Conservation (phyloP, 2,797 vertebrate genomes). For the Pseudochirops corinnae region DNA sequence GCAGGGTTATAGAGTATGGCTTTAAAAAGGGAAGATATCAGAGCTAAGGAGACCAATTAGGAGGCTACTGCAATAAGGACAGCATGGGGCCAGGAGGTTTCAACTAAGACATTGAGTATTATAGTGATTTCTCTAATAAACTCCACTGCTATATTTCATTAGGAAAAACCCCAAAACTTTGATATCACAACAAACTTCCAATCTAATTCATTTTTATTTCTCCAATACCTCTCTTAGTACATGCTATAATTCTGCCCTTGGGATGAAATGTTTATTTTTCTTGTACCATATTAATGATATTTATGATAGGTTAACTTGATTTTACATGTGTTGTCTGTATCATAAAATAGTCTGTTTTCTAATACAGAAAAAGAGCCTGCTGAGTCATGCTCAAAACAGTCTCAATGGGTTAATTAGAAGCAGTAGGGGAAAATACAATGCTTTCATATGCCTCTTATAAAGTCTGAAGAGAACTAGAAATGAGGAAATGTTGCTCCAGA, state of each 20-base stretch:
- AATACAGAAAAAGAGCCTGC: constrained; percentile 38
- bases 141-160: neutral
- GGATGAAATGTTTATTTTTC: neutral
- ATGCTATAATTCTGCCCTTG: neutral
- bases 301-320: constrained; percentile 11
- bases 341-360: constrained; percentile 8
- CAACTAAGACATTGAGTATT: neutral
- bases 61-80: neutral
- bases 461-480: constrained; percentile 11
- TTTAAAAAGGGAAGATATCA: neutral
- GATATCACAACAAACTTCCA: neutral
- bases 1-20: neutral
- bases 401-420: constrained; percentile 30
- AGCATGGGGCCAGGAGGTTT: neutral
- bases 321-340: neutral
- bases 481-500: constrained; percentile 13
- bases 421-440: constrained; percentile 10
- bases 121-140: neutral
- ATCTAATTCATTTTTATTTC: neutral
- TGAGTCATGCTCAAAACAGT: constrained; percentile 42
- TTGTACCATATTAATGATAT: neutral
- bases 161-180: neutral
- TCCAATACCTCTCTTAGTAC: neutral
- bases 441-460: neutral
- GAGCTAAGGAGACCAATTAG: neutral